phyloP scores from a whole-genome alignment of 2,113 vertebrate genomes.

The Poeciliopsis prolifica region DNA sequence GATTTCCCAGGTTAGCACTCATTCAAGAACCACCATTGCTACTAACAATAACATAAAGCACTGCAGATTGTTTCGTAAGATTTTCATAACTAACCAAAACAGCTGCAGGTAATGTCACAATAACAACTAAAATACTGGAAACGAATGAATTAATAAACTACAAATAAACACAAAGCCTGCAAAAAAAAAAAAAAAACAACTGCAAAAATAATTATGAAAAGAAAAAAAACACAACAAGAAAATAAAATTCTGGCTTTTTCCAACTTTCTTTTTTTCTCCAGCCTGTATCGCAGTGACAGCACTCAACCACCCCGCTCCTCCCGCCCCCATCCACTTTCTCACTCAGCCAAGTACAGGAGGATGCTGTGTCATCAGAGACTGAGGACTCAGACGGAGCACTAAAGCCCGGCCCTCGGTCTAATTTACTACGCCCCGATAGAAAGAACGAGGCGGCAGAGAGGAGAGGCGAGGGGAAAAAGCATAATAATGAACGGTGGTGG shows the following conservation, averaged over 20 bases:
- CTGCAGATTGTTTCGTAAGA: not conserved
- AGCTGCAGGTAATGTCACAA: not conserved
- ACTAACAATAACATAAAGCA: not conserved
- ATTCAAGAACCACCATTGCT: not conserved
- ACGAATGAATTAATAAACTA: not conserved
- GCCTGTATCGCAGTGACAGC: conserved; percentile 42
- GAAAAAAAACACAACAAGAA: not conserved
- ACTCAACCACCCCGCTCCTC: conserved; percentile 28
- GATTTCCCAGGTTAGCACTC: not conserved
- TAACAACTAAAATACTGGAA: not conserved
- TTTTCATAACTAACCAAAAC: not conserved
- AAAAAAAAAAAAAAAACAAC: conserved; percentile 13
- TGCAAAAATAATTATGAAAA: conserved; percentile 16
- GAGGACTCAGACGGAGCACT: conserved; percentile 77
- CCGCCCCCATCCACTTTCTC: conserved; percentile 37
- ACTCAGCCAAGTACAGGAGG: conserved; percentile 61
- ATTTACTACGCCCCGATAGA: conserved; percentile 72
- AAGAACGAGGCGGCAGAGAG: conserved; percentile 22
- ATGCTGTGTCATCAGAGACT: conserved; percentile 81
- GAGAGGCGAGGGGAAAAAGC: conserved; percentile 22
- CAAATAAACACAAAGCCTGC: not conserved
- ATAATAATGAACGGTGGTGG: conserved; percentile 37
- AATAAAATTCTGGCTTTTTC: conserved; percentile 32
- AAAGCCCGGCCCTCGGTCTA: conserved; percentile 71
- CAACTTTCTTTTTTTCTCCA: conserved; percentile 28